Base-by-base conservation (phyloP, 2,888 invertebrate species). In the Carpatolechia fugitivella region DNA sequence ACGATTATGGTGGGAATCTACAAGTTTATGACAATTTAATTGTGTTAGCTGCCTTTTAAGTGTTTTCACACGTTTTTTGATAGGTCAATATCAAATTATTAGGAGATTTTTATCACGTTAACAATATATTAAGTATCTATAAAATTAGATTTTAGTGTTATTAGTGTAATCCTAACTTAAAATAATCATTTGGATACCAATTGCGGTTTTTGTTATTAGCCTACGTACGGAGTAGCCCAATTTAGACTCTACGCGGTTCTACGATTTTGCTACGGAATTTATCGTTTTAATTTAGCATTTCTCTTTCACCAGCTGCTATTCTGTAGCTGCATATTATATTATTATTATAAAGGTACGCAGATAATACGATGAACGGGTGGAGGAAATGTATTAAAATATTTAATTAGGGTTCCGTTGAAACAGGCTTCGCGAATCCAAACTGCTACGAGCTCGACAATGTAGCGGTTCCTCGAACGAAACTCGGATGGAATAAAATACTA, bases 301-400 rank as follows among this genome's bases (percentile, higher is more conserved):
- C 64, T 11, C 35, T n/a, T 24, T 60, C 66, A 68, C 68, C 64
- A 64, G 60, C 44, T n/a, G 41, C 33, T 14, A 20, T 14, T 3
- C 33, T 41, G 11, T 41, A 40, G 11, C 10, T 44, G 29, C 62
- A 63, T 60, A 61, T 55, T 51, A 24, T 24, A 24, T 24, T n/a
- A n/a, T n/a, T n/a, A 6, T 24, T 64, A 62, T 40, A 60, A 70
- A 72, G 65, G 64, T 63, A 69, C 65, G 62, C 62, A 69, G 69
- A 68, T 72, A 67, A 73, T 77, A 76, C 72, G 65, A 65, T 70
- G 68, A 78, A 72, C 66, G 74, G 72, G 78, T 78, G 76, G 68
- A 71, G 73, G 63, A 79, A 82, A 83, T 84, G 83, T 76, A 85
- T 85, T 85, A 82, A 83, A 82, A 85, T 84, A 84, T 75, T 78